Evolutionary conservation across 2,888 invertebrate genomes (phyloP), one percentile per base, ranked within the genome.

Genomic region (Eustalomyia histrio): DNA sequence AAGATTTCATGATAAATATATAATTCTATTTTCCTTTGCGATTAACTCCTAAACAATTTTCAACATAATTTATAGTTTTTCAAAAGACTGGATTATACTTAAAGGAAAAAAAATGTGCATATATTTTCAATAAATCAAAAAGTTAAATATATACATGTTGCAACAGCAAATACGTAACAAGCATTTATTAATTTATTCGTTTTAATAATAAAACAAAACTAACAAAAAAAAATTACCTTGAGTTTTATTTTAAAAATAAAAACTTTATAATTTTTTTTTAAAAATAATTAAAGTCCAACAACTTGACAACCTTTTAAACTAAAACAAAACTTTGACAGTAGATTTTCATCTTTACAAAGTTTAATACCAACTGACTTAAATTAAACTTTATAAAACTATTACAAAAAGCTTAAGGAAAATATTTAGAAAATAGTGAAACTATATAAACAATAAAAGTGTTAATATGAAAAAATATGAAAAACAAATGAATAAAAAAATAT

Each of bases 111-210:
- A 47, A 39, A 16, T 39, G 39, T 63, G 63, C 63, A 72, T 72
- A 63, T 24, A 72, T 16, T 55, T 35, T 1, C 8, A 63, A 72
- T 72, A 72, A 72, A 72, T 72, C 63, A 72, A 72, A 55, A 24
- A 18, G 12, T 35, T 52, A 39, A 65, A n/a, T 47, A 47, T 35
- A 52, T 53, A 43, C 61, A 65, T 12, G 21, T 39, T 9, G 16
- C 35, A 43, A 12, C 16, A 72, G 12, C 16, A 72, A 72, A 72
- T 39, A n/a, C n/a, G n/a, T n/a, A 53, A 24, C 29, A 52, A 14
- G 71, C 53, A 39, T 61, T 61, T 39, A n/a, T 33, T 39, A 6
- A 29, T 21, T 3, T 21, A 21, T 21, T 21, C 4, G 2, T 21
- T 21, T 29, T 29, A 29, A 12, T n/a, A 53, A 35, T 5, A 47